Conservation (phyloP, 2,888 invertebrate species). For the Nephrotoma appendiculata region DNA sequence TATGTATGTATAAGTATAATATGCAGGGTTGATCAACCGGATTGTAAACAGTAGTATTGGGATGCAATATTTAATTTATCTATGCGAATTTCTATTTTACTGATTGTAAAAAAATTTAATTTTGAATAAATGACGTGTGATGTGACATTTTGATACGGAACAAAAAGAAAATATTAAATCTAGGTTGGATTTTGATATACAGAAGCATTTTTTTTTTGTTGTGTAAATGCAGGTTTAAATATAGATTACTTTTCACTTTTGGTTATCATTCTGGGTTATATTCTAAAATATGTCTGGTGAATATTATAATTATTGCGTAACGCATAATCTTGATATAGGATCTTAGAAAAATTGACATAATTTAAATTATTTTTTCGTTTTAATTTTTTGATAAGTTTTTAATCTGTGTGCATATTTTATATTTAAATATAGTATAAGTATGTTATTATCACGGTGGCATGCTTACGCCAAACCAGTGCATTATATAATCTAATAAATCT, state of each 20-base stretch:
- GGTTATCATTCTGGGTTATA: not conserved
- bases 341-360: not conserved
- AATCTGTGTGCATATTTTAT: not conserved
- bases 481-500: not conserved
- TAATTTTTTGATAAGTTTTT: not conserved
- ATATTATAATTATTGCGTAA: not conserved
- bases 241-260: not conserved
- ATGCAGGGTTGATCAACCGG: not conserved
- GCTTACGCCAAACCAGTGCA: not conserved
- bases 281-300: not conserved
- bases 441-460: not conserved
- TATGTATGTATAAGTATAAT: not conserved
- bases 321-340: not conserved
- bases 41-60: not conserved
- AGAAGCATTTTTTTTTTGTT: not conserved
- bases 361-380: not conserved
- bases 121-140: not conserved
- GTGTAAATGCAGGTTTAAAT: not conserved
- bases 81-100: not conserved
- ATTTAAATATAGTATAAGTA: not conserved
- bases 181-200: not conserved
- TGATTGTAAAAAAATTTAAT: not conserved
- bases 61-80: not conserved
- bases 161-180: not conserved
- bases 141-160: not conserved